Conservation (phyloP, 2,888 invertebrate genomes). For the Apotomis capreana region DNA sequence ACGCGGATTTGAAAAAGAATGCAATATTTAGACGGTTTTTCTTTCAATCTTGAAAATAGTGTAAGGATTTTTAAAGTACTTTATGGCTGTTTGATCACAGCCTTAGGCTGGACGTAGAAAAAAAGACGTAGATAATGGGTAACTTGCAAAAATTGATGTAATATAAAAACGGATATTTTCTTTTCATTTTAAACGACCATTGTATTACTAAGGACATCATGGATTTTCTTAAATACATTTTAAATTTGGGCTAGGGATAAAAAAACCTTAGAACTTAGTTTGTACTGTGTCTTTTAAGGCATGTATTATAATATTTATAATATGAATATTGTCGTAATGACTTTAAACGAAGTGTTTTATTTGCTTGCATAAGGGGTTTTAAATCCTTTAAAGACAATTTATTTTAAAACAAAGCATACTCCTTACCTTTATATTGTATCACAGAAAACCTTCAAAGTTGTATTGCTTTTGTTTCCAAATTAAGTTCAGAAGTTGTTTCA, state of each 20-base stretch:
- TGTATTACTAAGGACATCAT: no score
- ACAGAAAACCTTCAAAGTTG: constrained; percentile 23
- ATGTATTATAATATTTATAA: no score
- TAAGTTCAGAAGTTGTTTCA: constrained; percentile 16
- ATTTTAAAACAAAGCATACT: background rate
- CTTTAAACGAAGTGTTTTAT: no score
- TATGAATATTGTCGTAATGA: no score
- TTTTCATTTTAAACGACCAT: no score
- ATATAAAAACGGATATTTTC: background rate
- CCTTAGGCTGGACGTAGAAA: constrained; percentile 29
- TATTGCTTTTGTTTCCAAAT: constrained; percentile 31
- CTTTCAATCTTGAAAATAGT: background rate
- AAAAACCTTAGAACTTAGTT: no score
- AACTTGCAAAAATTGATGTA: background rate
- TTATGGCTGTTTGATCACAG: constrained; percentile 47
- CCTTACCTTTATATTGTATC: background rate
- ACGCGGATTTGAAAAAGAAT: constrained; percentile 10
- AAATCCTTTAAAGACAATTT: background rate
- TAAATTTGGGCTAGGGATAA: no score
- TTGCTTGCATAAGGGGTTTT: background rate
- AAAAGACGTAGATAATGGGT: background rate
- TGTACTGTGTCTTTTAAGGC: no score
- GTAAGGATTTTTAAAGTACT: constrained; percentile 46
- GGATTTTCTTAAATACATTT: no score
- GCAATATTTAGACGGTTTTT: background rate